phyloP scores from a whole-genome alignment of 2,888 invertebrate genomes.

The Crioceris asparagi region DNA sequence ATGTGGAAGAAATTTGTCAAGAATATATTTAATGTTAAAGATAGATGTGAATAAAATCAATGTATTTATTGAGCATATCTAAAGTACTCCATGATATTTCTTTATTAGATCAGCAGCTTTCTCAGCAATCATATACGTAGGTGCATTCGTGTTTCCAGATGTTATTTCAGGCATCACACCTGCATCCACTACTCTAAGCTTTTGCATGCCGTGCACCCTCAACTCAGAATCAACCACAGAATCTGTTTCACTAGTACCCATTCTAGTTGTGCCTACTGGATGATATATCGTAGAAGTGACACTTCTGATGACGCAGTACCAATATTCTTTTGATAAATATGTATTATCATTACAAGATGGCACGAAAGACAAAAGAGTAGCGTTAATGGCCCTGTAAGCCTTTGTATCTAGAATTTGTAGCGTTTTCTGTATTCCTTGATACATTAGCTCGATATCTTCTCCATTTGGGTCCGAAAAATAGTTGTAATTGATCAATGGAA shows the following conservation, averaged over 20 bases:
- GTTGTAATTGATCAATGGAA: background rate
- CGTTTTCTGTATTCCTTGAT: conserved; percentile 43
- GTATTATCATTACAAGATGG: conserved; percentile 37
- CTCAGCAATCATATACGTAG: conserved; percentile 45
- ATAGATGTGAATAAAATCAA: no score
- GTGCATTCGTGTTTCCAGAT: conserved; percentile 43
- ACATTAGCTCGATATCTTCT: conserved; percentile 52
- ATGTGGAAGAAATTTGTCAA: no score
- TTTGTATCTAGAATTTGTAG: conserved; percentile 36
- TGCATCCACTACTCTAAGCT: conserved; percentile 43
- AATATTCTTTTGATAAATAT: conserved; percentile 38
- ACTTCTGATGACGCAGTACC: conserved; percentile 39
- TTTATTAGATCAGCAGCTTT: conserved; percentile 44
- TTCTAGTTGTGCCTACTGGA: conserved; percentile 43
- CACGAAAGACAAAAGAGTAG: conserved; percentile 43
- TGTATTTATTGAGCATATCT: no score
- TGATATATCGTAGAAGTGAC: conserved; percentile 39
- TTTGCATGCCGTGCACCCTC: conserved; percentile 40
- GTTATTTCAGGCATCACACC: conserved; percentile 44
- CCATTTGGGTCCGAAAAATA: conserved; percentile 17
- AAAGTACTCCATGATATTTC: no score
- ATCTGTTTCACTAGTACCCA: conserved; percentile 40
- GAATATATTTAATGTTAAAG: no score
- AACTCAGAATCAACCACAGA: conserved; percentile 45
- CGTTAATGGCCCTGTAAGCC: conserved; percentile 48